These are phyloP conservation scores for Cantharis rustica DNA, from an alignment of 2,888 invertebrate species.

Conservation along the genomic window DNA sequence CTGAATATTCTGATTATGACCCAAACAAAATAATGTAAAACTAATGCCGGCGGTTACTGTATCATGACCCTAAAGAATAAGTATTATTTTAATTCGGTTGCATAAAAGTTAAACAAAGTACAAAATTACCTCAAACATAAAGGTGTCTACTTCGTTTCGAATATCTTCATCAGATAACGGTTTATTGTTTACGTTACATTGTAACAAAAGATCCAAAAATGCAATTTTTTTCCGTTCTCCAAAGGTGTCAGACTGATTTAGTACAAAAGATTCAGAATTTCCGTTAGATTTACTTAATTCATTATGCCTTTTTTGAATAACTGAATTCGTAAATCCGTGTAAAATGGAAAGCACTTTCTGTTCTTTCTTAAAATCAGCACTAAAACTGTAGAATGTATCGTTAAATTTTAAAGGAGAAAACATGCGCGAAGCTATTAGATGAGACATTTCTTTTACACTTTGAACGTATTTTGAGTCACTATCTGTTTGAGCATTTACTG, in stretches of 20 bases:
- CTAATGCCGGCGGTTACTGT: not conserved
- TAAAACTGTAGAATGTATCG: conserved; percentile 59
- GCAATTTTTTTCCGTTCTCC: not conserved
- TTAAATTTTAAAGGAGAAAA: conserved; percentile 58
- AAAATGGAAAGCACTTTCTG: conserved; percentile 56
- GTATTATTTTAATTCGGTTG: too few relatives aligned
- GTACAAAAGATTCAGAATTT: conserved; percentile 40
- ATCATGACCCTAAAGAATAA: too few relatives aligned
- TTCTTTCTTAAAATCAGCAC: conserved; percentile 64
- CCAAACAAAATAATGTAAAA: not conserved
- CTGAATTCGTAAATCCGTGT: conserved; percentile 60
- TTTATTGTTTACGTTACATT: conserved; percentile 52
- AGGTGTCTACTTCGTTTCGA: conserved; percentile 73
- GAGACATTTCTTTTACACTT: conserved; percentile 64
- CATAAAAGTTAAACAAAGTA: too few relatives aligned
- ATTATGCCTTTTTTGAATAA: conserved; percentile 58
- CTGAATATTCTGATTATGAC: not conserved
- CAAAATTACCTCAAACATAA: conserved; percentile 68
- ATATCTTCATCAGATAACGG: conserved; percentile 64
- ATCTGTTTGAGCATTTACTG: conserved; percentile 71
- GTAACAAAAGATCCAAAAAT: not conserved
- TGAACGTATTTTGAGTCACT: conserved; percentile 72
- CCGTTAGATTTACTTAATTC: conserved; percentile 35
- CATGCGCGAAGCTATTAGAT: conserved; percentile 42
- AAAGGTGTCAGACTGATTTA: conserved; percentile 48